Conservation (phyloP, 2,888 invertebrate genomes). For the Drosophila bunnanda region DNA sequence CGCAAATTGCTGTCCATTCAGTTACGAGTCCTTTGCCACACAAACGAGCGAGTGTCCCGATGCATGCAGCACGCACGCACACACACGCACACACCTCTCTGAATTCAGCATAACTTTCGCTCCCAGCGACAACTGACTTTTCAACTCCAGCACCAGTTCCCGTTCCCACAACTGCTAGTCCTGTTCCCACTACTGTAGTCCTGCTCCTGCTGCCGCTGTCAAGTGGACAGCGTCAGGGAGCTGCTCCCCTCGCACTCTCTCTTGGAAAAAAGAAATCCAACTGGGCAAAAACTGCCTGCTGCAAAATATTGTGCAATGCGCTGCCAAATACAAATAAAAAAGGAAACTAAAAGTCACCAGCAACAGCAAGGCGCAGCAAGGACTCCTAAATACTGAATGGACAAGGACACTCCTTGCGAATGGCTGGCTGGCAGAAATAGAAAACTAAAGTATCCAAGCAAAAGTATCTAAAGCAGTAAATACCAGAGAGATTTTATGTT, state of each 20-base stretch:
- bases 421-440: background rate
- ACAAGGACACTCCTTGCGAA: slow-evolving; percentile 13
- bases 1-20: slow-evolving; percentile 78
- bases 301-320: slow-evolving; percentile 75
- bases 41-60: slow-evolving; percentile 9
- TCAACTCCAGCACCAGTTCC: slow-evolving; percentile 51
- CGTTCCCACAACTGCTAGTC: slow-evolving; percentile 14
- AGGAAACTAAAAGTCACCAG: slow-evolving; percentile 19
- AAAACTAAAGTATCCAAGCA: background rate
- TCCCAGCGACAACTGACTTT: slow-evolving; percentile 73
- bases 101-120: slow-evolving; percentile 45
- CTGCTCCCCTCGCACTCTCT: slow-evolving; percentile 1
- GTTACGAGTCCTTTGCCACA: slow-evolving; percentile 55
- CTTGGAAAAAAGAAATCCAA: slow-evolving; percentile 21
- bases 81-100: slow-evolving; percentile 21
- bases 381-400: slow-evolving; percentile 30
- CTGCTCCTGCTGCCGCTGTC: slow-evolving; percentile 51
- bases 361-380: background rate
- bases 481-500: background rate
- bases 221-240: slow-evolving; percentile 67
- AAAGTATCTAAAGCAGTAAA: slow-evolving; percentile 2
- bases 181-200: slow-evolving; percentile 19
- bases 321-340: slow-evolving; percentile 70
- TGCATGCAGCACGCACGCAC: slow-evolving; percentile 21
- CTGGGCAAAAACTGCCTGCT: slow-evolving; percentile 43